A percentile compares a stretch with the other conserved stretches of the same genome.
Conservation (phyloP, 2,113 vertebrate species). For the Aythya baeri region DNA sequence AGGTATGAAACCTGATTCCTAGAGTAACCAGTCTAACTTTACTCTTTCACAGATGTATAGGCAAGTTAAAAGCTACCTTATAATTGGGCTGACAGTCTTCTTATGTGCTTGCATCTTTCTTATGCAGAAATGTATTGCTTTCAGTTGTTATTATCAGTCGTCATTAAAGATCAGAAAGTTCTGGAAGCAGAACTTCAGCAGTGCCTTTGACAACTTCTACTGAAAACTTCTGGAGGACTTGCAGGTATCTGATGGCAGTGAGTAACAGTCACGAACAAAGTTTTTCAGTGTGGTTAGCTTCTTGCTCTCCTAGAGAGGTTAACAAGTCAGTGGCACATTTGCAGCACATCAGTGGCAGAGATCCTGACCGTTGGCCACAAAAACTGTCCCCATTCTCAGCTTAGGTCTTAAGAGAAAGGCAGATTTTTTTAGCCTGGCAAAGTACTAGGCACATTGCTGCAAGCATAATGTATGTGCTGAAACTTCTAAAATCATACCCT, state of each 20-base stretch:
- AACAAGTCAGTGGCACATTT: not conserved
- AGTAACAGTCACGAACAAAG: not conserved
- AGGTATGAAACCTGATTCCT: not conserved
- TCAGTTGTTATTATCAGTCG: not conserved
- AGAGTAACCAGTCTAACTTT: not conserved
- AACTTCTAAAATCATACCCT: not conserved
- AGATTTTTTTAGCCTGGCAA: not conserved
- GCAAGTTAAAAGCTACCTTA: not conserved
- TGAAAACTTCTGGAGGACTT: not conserved
- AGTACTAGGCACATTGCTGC: not conserved
- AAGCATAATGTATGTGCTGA: not conserved
- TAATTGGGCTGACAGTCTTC: not conserved
- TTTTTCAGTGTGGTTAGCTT: not conserved
- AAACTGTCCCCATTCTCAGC: not conserved
- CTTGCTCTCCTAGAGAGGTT: not conserved
- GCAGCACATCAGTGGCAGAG: not conserved
- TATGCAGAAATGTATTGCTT: not conserved
- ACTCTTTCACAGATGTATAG: not conserved
- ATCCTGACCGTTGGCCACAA: not conserved
- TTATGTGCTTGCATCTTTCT: not conserved
- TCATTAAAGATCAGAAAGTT: not conserved
- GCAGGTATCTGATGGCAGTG: not conserved
- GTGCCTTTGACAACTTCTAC: not conserved
- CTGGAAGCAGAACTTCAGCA: not conserved
- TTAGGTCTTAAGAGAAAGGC: not conserved